Base-by-base conservation (phyloP, 2,888 invertebrate genomes). In the Harpagoxenus sublaevis region DNA sequence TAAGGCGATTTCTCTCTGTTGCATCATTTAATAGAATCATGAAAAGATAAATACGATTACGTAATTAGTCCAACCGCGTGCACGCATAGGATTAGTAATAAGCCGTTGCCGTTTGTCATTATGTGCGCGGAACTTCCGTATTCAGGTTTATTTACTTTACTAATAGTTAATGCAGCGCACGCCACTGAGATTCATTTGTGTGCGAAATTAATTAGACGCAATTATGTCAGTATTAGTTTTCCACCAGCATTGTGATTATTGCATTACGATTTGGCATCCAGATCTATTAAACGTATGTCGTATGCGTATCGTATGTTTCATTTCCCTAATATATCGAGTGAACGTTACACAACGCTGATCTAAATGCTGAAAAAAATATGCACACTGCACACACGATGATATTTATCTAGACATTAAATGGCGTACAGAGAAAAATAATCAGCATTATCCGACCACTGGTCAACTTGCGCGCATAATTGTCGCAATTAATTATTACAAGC, bases 191-290 rank as follows among this genome's bases (percentile, higher is more conserved):
- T 78, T 78, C 71, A 70, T 78, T 70, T 55, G 45, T 42, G 53
- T 31, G 31, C 31, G 55, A 70, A 78, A 78, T 78, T 78, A 78
- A 78, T 78, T 78, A 78, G 70, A 57, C 66, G 55, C 55, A 68
- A 78, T 78, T 78, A 55, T 70, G 71, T 70, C 78, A 48, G 45
- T 70, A 78, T 78, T 70, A 78, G 78, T 70, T 78, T 78, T 45
- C 71, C 42, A 31, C 31, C 42, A 53, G 55, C 28, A 39, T 53
- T 48, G 66, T 28, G 70, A 68, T 68, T 78, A 68, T 78, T n/a
- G 28, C 70, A 12, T 68, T 28, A 66, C 53, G 28, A 68, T 78
- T 78, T 55, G 31, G 55, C 55, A 55, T 55, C 12, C 55, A n/a
- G 5, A 31, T 35, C 53, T 35, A 23, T 53, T 55, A 9, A 45